Base-by-base conservation (phyloP, 2,113 vertebrate genomes). In the Notothenia coriiceps region DNA sequence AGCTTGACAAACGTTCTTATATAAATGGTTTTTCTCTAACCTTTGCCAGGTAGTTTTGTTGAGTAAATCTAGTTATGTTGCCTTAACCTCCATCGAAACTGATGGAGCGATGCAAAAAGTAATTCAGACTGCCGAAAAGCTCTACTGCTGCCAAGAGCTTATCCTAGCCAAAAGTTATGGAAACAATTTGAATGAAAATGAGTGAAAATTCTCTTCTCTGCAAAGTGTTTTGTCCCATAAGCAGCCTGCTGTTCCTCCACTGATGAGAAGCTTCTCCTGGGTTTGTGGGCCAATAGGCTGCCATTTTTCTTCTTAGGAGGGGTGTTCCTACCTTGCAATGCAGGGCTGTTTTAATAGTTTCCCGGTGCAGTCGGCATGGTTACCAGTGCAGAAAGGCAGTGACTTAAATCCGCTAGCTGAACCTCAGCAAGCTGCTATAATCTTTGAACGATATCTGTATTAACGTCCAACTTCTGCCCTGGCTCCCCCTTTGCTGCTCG, bases 201-300 rank as follows among this genome's bases (percentile, higher is more conserved):
- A 71, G 66, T 81, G 65, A 54, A 89, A 92, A 89, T 90, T 85
- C 83, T 88, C 79, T 70, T 65, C 74, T 63, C 65, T 1, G 66
- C 77, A 75, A 83, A 84, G 76, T 77, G 84, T 81, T 86, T 86
- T 84, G 91, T 88, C 89, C 85, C 75, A 80, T 84, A 91, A 82
- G 83, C 80, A 89, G 82, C 67, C 87, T 83, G 79, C 88, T 89
- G 85, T 89, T 94, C 81, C 83, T 83, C 68, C 91, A 91, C 82
- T 94, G 93, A 94, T 94, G 94, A 93, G 89, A 86, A 82, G 91
- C 91, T 94, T 94, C 94, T 87, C 82, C 74, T 40, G 87, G 89
- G 70, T 82, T 88, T 93, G 78, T 61, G 68, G 90, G 70, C 87
- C 83, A 86, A 91, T 86, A 89, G 85, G 72, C 74, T 90, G 74